Conservation (phyloP, 2,113 vertebrate genomes). For the Hylia prasina region DNA sequence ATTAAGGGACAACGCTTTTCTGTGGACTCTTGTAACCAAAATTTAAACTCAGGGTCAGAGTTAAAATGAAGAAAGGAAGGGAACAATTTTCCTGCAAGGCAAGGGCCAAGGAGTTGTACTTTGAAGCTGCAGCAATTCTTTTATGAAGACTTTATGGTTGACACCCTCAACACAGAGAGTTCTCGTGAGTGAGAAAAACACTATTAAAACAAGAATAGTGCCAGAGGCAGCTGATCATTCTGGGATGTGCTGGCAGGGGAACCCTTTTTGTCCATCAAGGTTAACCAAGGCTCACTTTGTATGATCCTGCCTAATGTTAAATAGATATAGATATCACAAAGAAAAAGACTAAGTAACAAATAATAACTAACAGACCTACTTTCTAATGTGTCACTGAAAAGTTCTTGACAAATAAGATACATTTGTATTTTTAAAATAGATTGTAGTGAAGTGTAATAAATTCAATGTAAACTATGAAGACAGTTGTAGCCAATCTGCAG, state of each 20-base stretch:
- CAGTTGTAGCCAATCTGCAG: not conserved
- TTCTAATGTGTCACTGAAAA: not conserved
- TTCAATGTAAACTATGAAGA: not conserved
- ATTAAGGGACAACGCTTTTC: not conserved
- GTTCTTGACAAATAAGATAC: not conserved
- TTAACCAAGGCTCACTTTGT: not conserved
- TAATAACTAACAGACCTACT: not conserved
- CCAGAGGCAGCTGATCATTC: not conserved
- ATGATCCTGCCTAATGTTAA: not conserved
- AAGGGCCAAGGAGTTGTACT: not conserved
- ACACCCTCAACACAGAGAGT: not conserved
- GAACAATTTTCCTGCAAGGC: not conserved
- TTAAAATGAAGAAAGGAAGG: constrained; percentile 14
- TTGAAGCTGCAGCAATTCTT: not conserved
- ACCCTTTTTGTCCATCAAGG: not conserved
- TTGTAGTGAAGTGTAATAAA: not conserved
- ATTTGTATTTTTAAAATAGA: not conserved
- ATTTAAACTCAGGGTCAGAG: not conserved
- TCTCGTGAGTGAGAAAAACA: not conserved
- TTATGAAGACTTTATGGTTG: not conserved
- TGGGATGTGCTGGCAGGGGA: not conserved
- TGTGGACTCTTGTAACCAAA: not conserved
- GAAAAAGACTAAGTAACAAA: not conserved
- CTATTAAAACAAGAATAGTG: not conserved
- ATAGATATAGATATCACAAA: not conserved